Evolutionary conservation across 2,888 invertebrate genomes (phyloP), one percentile per base, ranked within the genome.

Genomic region (Eilema griseolum): DNA sequence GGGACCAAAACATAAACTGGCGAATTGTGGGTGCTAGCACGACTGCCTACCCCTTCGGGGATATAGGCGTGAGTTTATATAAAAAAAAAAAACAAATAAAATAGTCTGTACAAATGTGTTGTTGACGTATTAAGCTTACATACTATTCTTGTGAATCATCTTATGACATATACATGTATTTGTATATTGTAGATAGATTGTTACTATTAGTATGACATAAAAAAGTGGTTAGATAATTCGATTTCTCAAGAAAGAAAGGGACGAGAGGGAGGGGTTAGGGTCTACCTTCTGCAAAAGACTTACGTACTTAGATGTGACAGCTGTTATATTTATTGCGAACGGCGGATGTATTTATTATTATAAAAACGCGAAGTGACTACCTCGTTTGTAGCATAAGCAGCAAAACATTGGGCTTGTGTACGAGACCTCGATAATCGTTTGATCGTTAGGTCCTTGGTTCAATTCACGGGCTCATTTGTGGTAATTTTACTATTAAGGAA

Each of bases 261-360:
- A 52, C n/a, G n/a, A 20, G 46, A 20, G 46, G 20, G 20, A 46
- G 46, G 52, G n/a, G 52, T 20, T 20, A 52, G 8, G 52, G n/a
- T n/a, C 52, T 52, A 10, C n/a, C 52, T 52, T 52, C 52, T 52
- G n/a, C 52, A 20, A 52, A n/a, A 52, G 46, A 46, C 46, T 46
- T 46, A 52, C 52, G 46, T 52, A 52, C 52, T 52, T n/a, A 52
- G 52, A 52, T 8, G 52, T 52, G 52, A n/a, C 52, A 52, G 52
- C n/a, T 52, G 52, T 52, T 52, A 52, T 52, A 52, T 52, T 52
- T 52, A 52, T 52, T 52, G 10, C 52, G n/a, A n/a, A 52, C 2
- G n/a, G n/a, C n/a, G 52, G 20, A 52, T 52, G 10, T 52, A 52
- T 52, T 52, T 52, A 52, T n/a, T 52, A n/a, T n/a, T n/a, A 52